phyloP scores from a whole-genome alignment of 64 coral and sea anemone species.

The Hydrozoanthus tunicans region DNA sequence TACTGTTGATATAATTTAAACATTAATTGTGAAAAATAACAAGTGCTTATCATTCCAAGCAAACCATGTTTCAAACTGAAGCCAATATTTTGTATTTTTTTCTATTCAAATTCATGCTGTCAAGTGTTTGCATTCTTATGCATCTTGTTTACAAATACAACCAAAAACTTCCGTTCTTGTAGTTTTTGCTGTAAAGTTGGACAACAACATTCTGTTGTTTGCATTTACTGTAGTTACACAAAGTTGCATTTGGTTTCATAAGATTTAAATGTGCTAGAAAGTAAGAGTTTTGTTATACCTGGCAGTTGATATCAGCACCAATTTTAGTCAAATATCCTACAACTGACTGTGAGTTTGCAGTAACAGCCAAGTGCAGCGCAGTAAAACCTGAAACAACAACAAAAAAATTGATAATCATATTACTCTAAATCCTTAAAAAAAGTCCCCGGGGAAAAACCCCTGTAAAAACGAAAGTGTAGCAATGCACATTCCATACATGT shows the following conservation, averaged over 20 bases:
- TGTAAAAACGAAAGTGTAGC: neutral
- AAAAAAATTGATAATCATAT: neutral
- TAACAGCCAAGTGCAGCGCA: slow-evolving; percentile 71
- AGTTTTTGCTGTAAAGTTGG: neutral
- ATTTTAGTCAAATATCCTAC: slow-evolving; percentile 53
- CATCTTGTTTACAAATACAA: neutral
- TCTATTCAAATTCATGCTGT: neutral
- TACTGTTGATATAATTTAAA: too few relatives aligned
- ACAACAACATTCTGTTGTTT: too few relatives aligned
- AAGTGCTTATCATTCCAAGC: too few relatives aligned
- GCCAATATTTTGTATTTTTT: neutral
- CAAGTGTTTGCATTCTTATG: neutral
- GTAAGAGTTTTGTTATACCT: slow-evolving; percentile 35
- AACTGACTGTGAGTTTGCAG: slow-evolving; percentile 37
- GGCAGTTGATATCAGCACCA: slow-evolving; percentile 77
- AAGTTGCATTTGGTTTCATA: too few relatives aligned
- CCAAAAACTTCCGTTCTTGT: neutral
- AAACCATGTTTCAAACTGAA: neutral
- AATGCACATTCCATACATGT: too few relatives aligned
- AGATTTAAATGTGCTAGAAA: neutral
- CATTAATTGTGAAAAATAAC: too few relatives aligned
- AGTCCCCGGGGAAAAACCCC: neutral
- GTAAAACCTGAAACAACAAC: slow-evolving; percentile 60
- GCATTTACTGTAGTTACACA: too few relatives aligned
- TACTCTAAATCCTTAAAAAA: neutral